These are phyloP conservation scores for Brachyopa scutellaris DNA, from an alignment of 2,888 invertebrate genomes.

Conservation along the genomic window DNA sequence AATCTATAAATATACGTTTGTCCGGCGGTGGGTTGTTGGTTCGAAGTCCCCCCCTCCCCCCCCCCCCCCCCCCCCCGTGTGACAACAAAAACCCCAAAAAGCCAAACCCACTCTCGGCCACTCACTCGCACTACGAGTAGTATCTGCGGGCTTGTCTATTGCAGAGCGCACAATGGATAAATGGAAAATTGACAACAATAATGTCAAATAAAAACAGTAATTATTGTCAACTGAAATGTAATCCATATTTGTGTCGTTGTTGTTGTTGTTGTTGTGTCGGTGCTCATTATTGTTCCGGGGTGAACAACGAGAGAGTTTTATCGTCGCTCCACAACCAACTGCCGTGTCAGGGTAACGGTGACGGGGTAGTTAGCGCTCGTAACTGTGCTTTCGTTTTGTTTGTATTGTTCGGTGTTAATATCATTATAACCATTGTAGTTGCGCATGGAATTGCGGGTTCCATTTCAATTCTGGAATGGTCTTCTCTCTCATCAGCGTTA, in stretches of 20 bases:
- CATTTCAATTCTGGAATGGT: constrained; percentile 60
- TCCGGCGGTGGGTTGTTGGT: constrained; percentile 22
- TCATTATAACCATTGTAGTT: constrained; percentile 71
- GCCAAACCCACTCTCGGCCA: constrained; percentile 59
- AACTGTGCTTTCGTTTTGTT: constrained; percentile 49
- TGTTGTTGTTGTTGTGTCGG: constrained; percentile 62
- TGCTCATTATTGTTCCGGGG: constrained; percentile 67
- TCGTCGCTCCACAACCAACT: constrained; percentile 34
- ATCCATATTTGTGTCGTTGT: constrained; percentile 67
- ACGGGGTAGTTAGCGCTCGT: constrained; percentile 21
- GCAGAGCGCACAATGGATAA: constrained; percentile 52
- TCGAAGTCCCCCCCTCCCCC: constrained; percentile 19
- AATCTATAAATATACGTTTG: constrained; percentile 67
- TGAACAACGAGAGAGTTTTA: constrained; percentile 63
- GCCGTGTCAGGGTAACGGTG: constrained; percentile 29
- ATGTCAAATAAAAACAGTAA: constrained; percentile 73
- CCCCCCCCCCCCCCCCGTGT: background rate
- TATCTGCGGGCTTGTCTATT: constrained; percentile 43
- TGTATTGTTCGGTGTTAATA: constrained; percentile 71
- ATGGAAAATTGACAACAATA: constrained; percentile 71
- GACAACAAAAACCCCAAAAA: constrained; percentile 44
- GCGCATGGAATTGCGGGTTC: constrained; percentile 68
- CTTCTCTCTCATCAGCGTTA: constrained; percentile 67
- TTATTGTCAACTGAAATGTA: constrained; percentile 72
- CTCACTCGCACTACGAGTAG: constrained; percentile 26